These are phyloP conservation scores for Latrodectus elegans DNA, from an alignment of 2,888 invertebrate species.

Conservation along the genomic window DNA sequence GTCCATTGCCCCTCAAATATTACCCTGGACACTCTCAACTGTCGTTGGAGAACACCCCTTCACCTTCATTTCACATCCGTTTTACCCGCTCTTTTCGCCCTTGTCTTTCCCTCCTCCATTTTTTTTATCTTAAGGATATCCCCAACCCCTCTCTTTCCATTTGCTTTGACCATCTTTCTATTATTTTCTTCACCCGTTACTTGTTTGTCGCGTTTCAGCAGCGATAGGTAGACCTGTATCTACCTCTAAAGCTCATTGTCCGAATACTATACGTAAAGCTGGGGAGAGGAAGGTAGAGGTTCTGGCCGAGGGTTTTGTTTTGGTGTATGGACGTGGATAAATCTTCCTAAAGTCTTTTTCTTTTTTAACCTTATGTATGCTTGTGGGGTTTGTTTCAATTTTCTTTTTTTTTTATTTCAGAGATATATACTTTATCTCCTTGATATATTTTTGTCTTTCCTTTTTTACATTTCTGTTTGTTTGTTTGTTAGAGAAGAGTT, in stretches of 20 bases:
- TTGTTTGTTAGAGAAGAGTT: conserved; percentile 58
- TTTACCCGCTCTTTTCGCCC: conserved; percentile 6
- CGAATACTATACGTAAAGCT: conserved; percentile 35
- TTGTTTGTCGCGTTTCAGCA: conserved; percentile 46
- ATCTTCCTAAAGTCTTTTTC: conserved; percentile 38
- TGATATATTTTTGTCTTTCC: conserved; percentile 47
- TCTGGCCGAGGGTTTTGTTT: conserved; percentile 44
- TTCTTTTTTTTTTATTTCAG: conserved; percentile 16
- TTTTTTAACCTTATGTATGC: conserved; percentile 11
- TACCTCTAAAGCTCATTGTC: conserved; percentile 56
- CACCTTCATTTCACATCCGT: conserved; percentile 58
- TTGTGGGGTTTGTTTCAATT: conserved; percentile 61
- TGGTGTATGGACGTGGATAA: conserved; percentile 47
- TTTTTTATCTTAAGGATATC: neutral
- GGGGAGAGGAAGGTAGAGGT: conserved; percentile 15
- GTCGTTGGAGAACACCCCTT: conserved; percentile 52
- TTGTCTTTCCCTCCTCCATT: conserved; percentile 16
- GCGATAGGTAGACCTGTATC: conserved; percentile 7
- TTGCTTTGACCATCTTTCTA: conserved; percentile 1
- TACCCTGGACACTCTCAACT: conserved; percentile 47
- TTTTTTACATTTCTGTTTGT: conserved; percentile 40
- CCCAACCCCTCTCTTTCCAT: neutral
- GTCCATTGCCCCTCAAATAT: conserved; percentile 41
- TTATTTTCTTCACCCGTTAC: conserved; percentile 25
- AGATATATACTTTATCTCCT: conserved; percentile 54